Evolutionary conservation across 2,797 vertebrate species (phyloP), one percentile per base, ranked within the genome.

Genomic region (Phalanger gymnotis): DNA sequence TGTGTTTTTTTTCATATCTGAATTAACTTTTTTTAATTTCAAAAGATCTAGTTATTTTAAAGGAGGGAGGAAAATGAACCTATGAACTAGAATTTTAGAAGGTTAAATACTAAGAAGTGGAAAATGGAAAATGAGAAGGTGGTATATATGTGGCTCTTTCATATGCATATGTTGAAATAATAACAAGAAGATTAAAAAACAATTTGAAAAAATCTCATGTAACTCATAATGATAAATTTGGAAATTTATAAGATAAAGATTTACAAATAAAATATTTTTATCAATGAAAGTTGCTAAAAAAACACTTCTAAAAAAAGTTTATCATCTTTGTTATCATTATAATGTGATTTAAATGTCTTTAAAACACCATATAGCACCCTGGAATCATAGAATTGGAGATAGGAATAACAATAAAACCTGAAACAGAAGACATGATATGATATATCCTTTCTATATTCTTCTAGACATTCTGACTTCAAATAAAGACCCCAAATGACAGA

Each of bases 261-360:
- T 53, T 90, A 81, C 81, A 95, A 95, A 27, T 92, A 34, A 66
- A 25, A 94, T 66, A 12, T 13, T 58, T 73, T n/a, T n/a, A n/a
- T 61, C 58, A 73, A 73, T n/a, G 34, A 19, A 5, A 14, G 14
- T 73, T n/a, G 16, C 54, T 55, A 55, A 54, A n/a, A 19, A 73
- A 54, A n/a, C 5, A 73, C 34, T 73, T 19, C 61, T 73, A 73
- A 73, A 40, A 57, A n/a, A 57, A n/a, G 14, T 73, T n/a, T 73
- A 5, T 73, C n/a, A 5, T n/a, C 13, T n/a, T 66, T n/a, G 5
- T 73, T 66, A 40, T 5, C 16, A 5, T 73, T n/a, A n/a, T 19
- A 73, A 19, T 73, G 1, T 34, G 14, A 73, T 19, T n/a, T 6
- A 61, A 61, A 73, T 61, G 30, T 61, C 58, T 61, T 61, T 61